Evolutionary conservation across 1,140 invertebrate genomes (phyloP).

Genomic region (Danaus melanippus): DNA sequence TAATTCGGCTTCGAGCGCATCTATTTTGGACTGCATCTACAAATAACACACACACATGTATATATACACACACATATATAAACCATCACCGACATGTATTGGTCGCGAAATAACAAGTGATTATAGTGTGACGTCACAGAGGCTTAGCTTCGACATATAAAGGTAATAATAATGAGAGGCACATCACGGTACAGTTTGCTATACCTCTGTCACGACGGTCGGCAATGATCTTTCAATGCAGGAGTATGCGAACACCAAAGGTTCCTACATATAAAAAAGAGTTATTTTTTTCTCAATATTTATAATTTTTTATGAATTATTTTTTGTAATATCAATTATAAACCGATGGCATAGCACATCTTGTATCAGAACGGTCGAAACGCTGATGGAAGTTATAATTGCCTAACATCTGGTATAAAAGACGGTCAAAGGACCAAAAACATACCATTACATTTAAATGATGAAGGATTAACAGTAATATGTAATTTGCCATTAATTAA

Average conservation of each 20-base stretch:
- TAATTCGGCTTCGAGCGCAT: conserved; percentile 41
- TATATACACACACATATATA: not conserved
- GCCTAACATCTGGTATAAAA: too few species aligned
- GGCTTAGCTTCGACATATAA: too few species aligned
- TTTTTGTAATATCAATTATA: too few species aligned
- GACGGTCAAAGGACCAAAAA: too few species aligned
- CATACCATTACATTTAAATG: too few species aligned
- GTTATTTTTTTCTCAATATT: conserved; percentile 1
- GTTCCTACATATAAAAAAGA: conserved; percentile 52
- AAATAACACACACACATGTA: conserved; percentile 1
- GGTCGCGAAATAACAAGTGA: not conserved
- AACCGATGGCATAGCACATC: too few species aligned
- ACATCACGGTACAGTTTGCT: conserved; percentile 17
- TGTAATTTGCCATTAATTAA: too few species aligned
- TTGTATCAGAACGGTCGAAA: too few species aligned
- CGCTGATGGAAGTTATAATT: too few species aligned
- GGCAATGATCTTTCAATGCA: conserved; percentile 75
- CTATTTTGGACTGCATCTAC: conserved; percentile 62
- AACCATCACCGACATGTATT: not conserved
- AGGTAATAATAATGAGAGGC: too few species aligned
- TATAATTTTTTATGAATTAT: conserved; percentile 1
- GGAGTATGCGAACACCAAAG: conserved; percentile 73
- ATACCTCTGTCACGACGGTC: conserved; percentile 73
- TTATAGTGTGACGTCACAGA: not conserved
- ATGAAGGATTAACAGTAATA: too few species aligned